A percentile compares a stretch with the other conserved stretches of the same genome.
These are phyloP conservation scores for Lacanobia oleracea DNA, from an alignment of 2,888 invertebrate species.

Conservation along the genomic window DNA sequence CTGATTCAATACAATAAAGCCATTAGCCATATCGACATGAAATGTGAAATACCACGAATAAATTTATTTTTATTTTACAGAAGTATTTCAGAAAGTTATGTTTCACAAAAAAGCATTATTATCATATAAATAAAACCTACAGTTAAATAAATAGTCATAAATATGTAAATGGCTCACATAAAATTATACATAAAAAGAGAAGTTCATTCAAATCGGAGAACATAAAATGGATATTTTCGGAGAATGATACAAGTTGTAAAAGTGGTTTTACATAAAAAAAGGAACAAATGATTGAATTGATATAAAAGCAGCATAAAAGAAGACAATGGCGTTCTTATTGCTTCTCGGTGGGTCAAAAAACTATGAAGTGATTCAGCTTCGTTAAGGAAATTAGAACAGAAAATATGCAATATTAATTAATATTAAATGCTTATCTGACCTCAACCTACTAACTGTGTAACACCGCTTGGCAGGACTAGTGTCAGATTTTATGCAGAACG, in stretches of 20 bases:
- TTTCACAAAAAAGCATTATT: constrained; percentile 18
- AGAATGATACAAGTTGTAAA: constrained; percentile 34
- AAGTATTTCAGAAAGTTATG: not conserved
- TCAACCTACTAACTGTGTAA: too few relatives aligned
- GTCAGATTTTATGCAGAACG: too few relatives aligned
- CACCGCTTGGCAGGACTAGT: too few relatives aligned
- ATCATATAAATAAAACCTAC: constrained; percentile 30
- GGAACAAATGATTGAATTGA: constrained; percentile 28
- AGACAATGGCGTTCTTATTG: constrained; percentile 4
- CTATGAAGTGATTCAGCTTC: not conserved
- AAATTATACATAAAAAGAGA: constrained; percentile 43
- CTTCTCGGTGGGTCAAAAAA: not conserved
- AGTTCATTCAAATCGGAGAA: constrained; percentile 28
- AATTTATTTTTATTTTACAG: not conserved
- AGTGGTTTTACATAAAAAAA: constrained; percentile 40
- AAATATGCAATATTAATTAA: too few relatives aligned
- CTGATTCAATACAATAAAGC: not conserved
- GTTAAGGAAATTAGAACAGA: too few relatives aligned
- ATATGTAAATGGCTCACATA: constrained; percentile 60
- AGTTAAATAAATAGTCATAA: constrained; percentile 36
- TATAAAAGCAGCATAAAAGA: constrained; percentile 7
- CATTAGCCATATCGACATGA: not conserved
- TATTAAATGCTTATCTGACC: too few relatives aligned
- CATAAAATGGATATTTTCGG: constrained; percentile 39
- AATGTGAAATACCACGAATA: not conserved